Evolutionary conservation across 1,140 invertebrate species (phyloP), one percentile per base, ranked within the genome.

Genomic region (Apis cerana): DNA sequence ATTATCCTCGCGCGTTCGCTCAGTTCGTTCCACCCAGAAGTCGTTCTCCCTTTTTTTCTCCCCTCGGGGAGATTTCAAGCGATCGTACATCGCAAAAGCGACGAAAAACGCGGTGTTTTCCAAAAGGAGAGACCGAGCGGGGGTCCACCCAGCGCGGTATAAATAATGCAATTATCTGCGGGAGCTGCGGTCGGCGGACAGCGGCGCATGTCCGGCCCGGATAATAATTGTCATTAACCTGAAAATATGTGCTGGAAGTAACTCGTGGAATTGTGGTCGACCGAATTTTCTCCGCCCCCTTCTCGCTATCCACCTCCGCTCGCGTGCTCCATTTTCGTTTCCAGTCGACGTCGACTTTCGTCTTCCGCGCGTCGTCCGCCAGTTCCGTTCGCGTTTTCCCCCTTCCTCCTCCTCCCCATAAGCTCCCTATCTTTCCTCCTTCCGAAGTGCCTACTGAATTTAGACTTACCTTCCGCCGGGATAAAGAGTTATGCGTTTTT

Each of bases 181-280:
- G 75, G 61, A 65, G 56, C 77, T 65, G 21, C 80, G 54, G 61
- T 43, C 13, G 48, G 12, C 19, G 71, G 69, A 75, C 80, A 82
- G 75, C 61, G 70, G 62, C 79, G 74, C 83, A 64, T 88, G 86
- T 90, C 82, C 80, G 82, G 48, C 27, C 74, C 75, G 81, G 87
- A 88, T 89, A 90, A 90, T 90, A 90, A 90, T 90, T 90, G 89
- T 90, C 89, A 90, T 90, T 90, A 90, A 90, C 84, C 79, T 87
- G 84, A 81, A 90, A 90, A 90, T 90, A 90, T 90, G 89, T 89
- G 89, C 89, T 85, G 85, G 87, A 90, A 90, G 87, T 90, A 90
- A 90, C 82, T 84, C 80, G 56, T 68, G 78, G 75, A 80, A 89
- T 88, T 84, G 85, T 80, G 76, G 75, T 74, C 78, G 72, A 78